Conservation (phyloP, 2,113 vertebrate genomes). For the Turnix velox region DNA sequence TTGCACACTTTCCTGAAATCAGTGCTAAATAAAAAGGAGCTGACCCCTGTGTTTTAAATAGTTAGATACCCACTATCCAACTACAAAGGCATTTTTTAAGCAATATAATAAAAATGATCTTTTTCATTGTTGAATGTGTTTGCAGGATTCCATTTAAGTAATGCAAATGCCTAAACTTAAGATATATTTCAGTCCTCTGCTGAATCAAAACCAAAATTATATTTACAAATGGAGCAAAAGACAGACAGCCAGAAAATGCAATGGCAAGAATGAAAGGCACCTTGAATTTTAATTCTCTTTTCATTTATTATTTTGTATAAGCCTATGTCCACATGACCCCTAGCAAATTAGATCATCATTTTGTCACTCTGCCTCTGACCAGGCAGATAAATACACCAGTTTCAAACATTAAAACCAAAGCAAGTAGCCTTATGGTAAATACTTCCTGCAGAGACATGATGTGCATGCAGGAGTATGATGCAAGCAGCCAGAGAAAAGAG, state of each 20-base stretch:
- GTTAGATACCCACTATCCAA: neutral
- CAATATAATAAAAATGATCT: neutral
- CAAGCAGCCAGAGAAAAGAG: neutral
- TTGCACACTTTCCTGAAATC: neutral
- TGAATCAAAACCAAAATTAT: neutral
- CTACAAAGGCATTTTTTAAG: neutral
- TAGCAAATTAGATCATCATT: neutral
- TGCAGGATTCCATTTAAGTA: neutral
- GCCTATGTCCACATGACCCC: neutral
- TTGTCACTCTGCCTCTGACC: neutral
- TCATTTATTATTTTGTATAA: neutral
- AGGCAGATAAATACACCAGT: neutral
- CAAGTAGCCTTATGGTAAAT: neutral
- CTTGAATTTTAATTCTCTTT: conserved; percentile 18
- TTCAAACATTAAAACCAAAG: neutral
- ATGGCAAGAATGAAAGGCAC: neutral
- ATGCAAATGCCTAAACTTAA: neutral
- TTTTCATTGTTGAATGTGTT: neutral
- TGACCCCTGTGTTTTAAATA: neutral
- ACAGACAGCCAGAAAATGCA: neutral
- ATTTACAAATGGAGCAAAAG: neutral
- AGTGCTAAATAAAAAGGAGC: neutral
- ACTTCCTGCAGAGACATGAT: neutral
- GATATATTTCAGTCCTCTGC: neutral
- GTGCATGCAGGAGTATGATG: neutral